Evolutionary conservation across 2,113 vertebrate species (phyloP), one percentile per base, ranked within the genome.

Genomic region (Lepus timidus): DNA sequence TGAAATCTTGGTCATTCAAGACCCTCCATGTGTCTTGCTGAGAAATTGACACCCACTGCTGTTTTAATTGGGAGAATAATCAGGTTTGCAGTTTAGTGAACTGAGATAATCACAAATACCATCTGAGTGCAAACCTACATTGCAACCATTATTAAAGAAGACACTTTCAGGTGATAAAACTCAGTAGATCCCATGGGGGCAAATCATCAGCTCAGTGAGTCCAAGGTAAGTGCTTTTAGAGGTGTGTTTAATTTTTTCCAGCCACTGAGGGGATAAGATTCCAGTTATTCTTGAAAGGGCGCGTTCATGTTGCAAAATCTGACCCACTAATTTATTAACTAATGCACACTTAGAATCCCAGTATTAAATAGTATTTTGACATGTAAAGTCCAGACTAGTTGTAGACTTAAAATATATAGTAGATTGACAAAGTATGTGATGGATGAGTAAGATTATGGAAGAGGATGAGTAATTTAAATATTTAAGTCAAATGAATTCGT

Each of bases 1-100:
- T 90, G 79, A 97, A 97, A 97, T 95, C 96, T 97, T 97, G 92
- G 96, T 95, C 95, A 95, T 97, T 96, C 62, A 94, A 88, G 93
- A 93, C 90, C 83, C 65, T 95, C 85, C 76, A 23, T 70, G 78
- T 93, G 44, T 96, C 97, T 97, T 97, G 92, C 96, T 97, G 96
- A 96, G 95, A 95, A 93, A 92, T 52, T 95, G 95, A 74, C 71
- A 76, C 85, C 88, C 92, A 95, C 96, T 86, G 94, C 96, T 95
- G 95, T 85, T 97, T 83, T 97, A 96, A 96, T 95, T 95, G 95
- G 71, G 83, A 96, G 90, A 92, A 86, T 88, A 93, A 96, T 96
- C 82, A 79, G 90, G 95, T 91, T 96, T 95, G 85, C 85, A 95
- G 93, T 95, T 92, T 96, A 94, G 92, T 96, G 96, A 95, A 93